Percentiles rank a stretch among this genome's conserved stretches.
These are phyloP conservation scores for Gallinago undulata DNA, from an alignment of 2,113 vertebrate species.

Conservation along the genomic window DNA sequence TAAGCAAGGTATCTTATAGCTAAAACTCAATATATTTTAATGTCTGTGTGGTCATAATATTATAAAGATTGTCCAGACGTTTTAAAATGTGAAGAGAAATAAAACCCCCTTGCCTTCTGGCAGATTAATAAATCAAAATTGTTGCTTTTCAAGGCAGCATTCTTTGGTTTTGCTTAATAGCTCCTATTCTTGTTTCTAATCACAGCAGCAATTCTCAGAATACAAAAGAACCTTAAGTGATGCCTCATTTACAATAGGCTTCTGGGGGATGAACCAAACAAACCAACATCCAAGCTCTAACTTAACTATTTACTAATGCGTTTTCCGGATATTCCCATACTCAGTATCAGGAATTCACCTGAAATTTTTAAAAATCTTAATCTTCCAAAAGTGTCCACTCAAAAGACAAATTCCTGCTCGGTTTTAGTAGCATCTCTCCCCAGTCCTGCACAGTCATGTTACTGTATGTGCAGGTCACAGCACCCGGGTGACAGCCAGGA, in stretches of 20 bases:
- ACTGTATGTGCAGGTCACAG: rapidly evolving
- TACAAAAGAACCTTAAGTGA: not conserved
- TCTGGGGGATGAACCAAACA: slow-evolving; percentile 14
- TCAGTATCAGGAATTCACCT: not conserved
- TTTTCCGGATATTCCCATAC: not conserved
- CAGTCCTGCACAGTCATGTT: rapidly evolving
- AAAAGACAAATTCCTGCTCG: not conserved
- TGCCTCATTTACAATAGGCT: slow-evolving; percentile 44
- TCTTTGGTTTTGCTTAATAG: slow-evolving; percentile 41
- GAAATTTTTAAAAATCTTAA: not conserved
- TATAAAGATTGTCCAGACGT: not conserved
- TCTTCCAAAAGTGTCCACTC: not conserved
- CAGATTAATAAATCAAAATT: slow-evolving; percentile 39
- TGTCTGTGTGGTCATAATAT: not conserved
- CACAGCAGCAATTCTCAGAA: slow-evolving; percentile 65
- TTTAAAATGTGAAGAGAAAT: not conserved
- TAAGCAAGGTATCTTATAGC: rapidly evolving
- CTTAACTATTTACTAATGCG: not conserved
- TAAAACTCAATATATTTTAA: not conserved
- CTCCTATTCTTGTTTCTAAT: slow-evolving; percentile 22
- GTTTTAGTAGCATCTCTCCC: not conserved
- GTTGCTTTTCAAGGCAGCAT: slow-evolving; percentile 45
- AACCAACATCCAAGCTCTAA: not conserved
- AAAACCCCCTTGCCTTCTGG: not conserved
- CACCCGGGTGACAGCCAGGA: too few relatives aligned